Evolutionary conservation across 2,888 invertebrate species (phyloP).

Genomic region (Atherix ibis): DNA sequence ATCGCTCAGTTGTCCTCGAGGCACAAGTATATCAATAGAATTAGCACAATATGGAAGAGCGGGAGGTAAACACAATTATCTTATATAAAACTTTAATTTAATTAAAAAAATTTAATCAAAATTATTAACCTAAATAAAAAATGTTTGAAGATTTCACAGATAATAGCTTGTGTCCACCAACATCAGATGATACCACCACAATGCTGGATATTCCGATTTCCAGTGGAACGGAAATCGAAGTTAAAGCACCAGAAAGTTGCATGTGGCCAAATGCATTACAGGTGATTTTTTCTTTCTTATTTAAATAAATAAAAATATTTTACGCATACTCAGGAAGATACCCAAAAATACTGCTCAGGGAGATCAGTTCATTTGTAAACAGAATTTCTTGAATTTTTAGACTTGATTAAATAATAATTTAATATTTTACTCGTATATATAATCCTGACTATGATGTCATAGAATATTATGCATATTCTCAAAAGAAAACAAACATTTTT

Average conservation of each 20-base stretch:
- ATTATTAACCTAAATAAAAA: too few relatives aligned
- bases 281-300: constrained; percentile 40
- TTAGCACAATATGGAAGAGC: constrained; percentile 75
- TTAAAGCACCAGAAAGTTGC: constrained; percentile 42
- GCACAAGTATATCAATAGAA: constrained; percentile 82
- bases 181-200: constrained; percentile 25
- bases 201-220: constrained; percentile 25
- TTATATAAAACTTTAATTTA: neutral
- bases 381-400: too few relatives aligned
- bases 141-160: constrained; percentile 24
- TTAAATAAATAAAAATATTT: too few relatives aligned
- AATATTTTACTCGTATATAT: too few relatives aligned
- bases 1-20: constrained; percentile 73
- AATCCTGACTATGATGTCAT: too few relatives aligned
- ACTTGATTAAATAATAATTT: too few relatives aligned
- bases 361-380: too few relatives aligned
- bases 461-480: too few relatives aligned
- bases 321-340: too few relatives aligned
- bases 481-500: too few relatives aligned
- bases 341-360: too few relatives aligned
- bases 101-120: neutral
- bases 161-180: constrained; percentile 29
- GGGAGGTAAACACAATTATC: constrained; percentile 20
- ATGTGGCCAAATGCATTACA: constrained; percentile 56
- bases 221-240: constrained; percentile 37